phyloP scores from a whole-genome alignment of 2,888 invertebrate genomes.

The Dyspetes luteomarginatus region DNA sequence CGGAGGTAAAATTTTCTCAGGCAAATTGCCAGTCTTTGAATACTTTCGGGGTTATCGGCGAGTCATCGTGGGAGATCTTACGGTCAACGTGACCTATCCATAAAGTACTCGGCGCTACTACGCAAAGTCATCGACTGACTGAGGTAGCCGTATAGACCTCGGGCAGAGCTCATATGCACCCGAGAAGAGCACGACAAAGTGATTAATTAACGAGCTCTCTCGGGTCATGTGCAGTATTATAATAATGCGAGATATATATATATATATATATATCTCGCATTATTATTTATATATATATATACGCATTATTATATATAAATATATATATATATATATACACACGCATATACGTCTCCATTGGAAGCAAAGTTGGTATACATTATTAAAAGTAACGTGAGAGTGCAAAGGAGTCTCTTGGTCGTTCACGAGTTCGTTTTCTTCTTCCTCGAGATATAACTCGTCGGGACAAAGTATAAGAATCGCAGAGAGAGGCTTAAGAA shows the following conservation, averaged over 20 bases:
- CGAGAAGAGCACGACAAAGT: constrained; percentile 34
- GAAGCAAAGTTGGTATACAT: constrained; percentile 64
- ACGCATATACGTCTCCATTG: constrained; percentile 56
- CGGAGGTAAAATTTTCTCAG: constrained; percentile 10
- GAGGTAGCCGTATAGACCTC: constrained; percentile 27
- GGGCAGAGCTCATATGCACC: constrained; percentile 10
- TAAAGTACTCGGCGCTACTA: background rate
- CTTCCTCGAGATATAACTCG: constrained; percentile 33
- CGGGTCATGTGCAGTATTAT: constrained; percentile 8
- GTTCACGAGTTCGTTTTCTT: constrained; percentile 38
- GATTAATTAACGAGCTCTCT: constrained; percentile 44
- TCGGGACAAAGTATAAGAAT: constrained; percentile 12
- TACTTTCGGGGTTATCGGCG: constrained; percentile 33
- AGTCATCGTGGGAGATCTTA: constrained; percentile 34
- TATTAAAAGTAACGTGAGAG: too few species aligned
- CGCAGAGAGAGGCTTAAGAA: constrained; percentile 12
- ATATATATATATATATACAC: background rate
- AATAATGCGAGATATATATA: background rate
- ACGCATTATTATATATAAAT: constrained; percentile 27
- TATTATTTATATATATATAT: background rate
- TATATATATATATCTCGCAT: constrained; percentile 27
- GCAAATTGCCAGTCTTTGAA: constrained; percentile 25
- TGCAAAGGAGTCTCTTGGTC: constrained; percentile 33
- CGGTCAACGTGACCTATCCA: constrained; percentile 19
- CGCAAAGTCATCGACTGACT: constrained; percentile 32